Conservation (phyloP, 1,140 invertebrate genomes). For the Brachionus sp. region DNA sequence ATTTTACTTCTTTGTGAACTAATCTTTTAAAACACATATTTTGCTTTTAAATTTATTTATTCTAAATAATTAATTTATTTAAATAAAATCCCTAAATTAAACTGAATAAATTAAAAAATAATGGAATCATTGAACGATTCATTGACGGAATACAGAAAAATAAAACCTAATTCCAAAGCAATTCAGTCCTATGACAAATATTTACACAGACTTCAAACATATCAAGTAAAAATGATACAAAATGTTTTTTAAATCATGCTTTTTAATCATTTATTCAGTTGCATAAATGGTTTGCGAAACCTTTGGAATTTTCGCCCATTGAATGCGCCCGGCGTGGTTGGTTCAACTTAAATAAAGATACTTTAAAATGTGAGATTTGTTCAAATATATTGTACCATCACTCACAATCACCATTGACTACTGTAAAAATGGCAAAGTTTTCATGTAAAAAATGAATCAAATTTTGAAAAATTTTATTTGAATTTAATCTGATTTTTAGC, state of each 20-base stretch:
- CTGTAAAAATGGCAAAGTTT: not conserved
- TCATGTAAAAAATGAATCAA: not conserved
- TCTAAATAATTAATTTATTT: not conserved
- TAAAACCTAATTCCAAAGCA: not conserved
- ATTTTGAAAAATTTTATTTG: not conserved
- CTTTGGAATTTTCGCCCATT: not conserved
- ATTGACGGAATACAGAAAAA: slow-evolving; percentile 11
- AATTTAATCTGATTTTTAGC: not conserved
- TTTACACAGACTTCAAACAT: slow-evolving; percentile 1
- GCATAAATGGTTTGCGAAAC: slow-evolving; percentile 45
- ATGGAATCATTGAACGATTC: slow-evolving; percentile 17
- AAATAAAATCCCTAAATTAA: not conserved
- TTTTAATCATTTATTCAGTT: not conserved
- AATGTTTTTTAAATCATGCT: not conserved
- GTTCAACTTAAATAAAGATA: slow-evolving; percentile 11
- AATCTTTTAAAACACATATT: not conserved
- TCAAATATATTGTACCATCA: slow-evolving; percentile 34
- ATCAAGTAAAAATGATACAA: not conserved
- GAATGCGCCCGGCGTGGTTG: slow-evolving; percentile 43
- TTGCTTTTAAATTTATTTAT: not conserved
- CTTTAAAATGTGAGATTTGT: not conserved
- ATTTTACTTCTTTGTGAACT: not conserved
- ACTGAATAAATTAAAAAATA: not conserved
- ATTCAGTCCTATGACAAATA: slow-evolving; percentile 17
- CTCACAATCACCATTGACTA: not conserved